Conservation (phyloP, 2,888 invertebrate species). For the Drosophila anomalipes region DNA sequence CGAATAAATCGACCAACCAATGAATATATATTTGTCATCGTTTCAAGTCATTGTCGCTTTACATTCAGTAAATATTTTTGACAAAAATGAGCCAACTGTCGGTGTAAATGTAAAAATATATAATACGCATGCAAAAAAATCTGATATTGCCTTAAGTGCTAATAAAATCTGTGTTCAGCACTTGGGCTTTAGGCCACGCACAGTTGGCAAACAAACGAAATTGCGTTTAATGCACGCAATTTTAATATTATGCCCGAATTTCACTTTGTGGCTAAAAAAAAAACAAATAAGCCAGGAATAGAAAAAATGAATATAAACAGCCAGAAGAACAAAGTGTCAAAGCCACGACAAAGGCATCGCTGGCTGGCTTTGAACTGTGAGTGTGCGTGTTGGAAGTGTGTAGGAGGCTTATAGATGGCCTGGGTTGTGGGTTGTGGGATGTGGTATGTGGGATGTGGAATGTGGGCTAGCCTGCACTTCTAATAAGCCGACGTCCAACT, state of each 20-base stretch:
- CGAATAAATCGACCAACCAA: background rate
- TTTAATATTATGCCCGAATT: slow-evolving; percentile 46
- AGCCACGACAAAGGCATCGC: slow-evolving; percentile 33
- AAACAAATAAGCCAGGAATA: slow-evolving; percentile 33
- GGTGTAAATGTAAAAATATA: slow-evolving; percentile 2
- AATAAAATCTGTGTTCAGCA: slow-evolving; percentile 45
- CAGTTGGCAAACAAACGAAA: slow-evolving; percentile 50
- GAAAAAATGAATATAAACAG: slow-evolving; percentile 15
- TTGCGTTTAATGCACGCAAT: slow-evolving; percentile 52
- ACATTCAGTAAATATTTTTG: slow-evolving; percentile 23
- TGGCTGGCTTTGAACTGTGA: slow-evolving; percentile 63
- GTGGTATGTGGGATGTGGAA: background rate
- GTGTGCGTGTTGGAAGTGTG: background rate
- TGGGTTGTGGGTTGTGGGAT: background rate
- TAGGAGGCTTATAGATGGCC: background rate
- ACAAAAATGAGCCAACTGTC: slow-evolving; percentile 24
- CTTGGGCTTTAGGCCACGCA: slow-evolving; percentile 17
- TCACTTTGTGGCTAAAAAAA: slow-evolving; percentile 48
- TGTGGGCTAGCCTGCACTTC: slow-evolving; percentile 53
- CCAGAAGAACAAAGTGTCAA: slow-evolving; percentile 49
- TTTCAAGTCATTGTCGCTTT: background rate
- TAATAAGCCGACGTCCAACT: slow-evolving; percentile 74
- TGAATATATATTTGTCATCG: background rate
- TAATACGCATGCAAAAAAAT: background rate
- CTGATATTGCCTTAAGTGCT: slow-evolving; percentile 44